Conservation (phyloP, 2,113 vertebrate genomes). For the Motacilla alba region DNA sequence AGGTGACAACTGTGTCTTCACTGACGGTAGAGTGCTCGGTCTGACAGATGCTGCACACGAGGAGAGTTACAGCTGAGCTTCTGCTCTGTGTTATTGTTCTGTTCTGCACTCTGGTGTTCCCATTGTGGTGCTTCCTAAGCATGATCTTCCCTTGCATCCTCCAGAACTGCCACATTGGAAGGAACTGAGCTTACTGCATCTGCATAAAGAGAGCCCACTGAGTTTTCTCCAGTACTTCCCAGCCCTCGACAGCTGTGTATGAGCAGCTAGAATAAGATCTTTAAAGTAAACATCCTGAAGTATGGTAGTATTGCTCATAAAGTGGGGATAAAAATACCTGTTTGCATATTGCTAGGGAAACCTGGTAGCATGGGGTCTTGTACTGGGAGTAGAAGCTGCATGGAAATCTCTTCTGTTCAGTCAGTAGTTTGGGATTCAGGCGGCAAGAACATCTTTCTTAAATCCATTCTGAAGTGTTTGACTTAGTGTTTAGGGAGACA, state of each 20-base stretch:
- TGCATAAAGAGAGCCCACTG: not conserved
- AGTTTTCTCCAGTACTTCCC: not conserved
- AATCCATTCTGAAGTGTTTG: not conserved
- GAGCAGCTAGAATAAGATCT: not conserved
- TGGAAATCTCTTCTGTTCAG: not conserved
- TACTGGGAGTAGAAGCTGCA: not conserved
- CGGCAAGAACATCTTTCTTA: not conserved
- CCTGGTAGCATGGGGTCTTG: not conserved
- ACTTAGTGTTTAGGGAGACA: not conserved
- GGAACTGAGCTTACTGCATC: not conserved
- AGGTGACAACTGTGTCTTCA: not conserved
- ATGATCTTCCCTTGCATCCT: not conserved
- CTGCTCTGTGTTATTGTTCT: not conserved
- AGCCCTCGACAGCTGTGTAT: not conserved
- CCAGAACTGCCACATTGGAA: fast-evolving
- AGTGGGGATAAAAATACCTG: not conserved
- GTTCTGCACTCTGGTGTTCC: not conserved
- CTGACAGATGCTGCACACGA: not conserved
- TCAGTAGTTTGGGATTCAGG: not conserved
- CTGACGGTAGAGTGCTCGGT: fast-evolving
- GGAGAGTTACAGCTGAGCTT: not conserved
- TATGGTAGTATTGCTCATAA: not conserved
- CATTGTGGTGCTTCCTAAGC: not conserved
- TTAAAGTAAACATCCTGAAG: not conserved
- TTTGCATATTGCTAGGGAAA: not conserved